Base-by-base conservation (phyloP, 2,113 vertebrate species). In the Axis porcinus region DNA sequence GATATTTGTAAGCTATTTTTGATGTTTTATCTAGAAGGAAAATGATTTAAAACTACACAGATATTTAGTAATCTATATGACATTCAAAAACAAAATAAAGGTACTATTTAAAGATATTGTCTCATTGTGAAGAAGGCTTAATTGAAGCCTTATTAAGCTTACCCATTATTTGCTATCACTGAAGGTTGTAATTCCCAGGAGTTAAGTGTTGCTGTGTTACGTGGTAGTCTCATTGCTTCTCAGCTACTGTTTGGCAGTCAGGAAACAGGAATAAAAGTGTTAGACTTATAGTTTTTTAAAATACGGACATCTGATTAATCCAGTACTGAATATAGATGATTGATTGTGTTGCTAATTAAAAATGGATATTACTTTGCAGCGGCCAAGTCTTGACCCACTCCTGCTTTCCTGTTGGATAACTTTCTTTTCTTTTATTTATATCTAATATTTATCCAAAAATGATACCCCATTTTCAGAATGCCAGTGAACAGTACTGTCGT, bases 31-130 rank as follows among this genome's bases (percentile, higher is more conserved):
- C 28, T 76, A 57, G 54, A 74, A 87, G 47, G 60, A 83, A 93
- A 54, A 62, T 79, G 74, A 93, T 92, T 92, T 85, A 15, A 92
- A 7, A 90, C 13, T 83, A 12, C 67, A 86, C 58, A 78, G 50
- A 76, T 92, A 86, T 30, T 97, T 11, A 89, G 28, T 87, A 95
- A 45, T 91, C 58, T 89, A 11, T n/a, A 15, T 91, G 47, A 84
- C 1, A 52, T 79, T 95, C 70, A 89, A 96, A 94, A 95, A 57
- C 23, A 92, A 92, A 95, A 43, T 91, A 86, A 96, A 94, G 43
- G 19, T 67, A 91, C 85, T 96, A 11, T 83, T 92, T 95, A 93
- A 70, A 82, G 93, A 70, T 93, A 30, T 7, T 74, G 27, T 62
- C 3, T 96, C 85, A 86, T 97, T 94, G 70, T 55, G 25, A 70